Evolutionary conservation across 2,888 invertebrate genomes (phyloP), one percentile per base, ranked within the genome.

Genomic region (Protonemura montana): DNA sequence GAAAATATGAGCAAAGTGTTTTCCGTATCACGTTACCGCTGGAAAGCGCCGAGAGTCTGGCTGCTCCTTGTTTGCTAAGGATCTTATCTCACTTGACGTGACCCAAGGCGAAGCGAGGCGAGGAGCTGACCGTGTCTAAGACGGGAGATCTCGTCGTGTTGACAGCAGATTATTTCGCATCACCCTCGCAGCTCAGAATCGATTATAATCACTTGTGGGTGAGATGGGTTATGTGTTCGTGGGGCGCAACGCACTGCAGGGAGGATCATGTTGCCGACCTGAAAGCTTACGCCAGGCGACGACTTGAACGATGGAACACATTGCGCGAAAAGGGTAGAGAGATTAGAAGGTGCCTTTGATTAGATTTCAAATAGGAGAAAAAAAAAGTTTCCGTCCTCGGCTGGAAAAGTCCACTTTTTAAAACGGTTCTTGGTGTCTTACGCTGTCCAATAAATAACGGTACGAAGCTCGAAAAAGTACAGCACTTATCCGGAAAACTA

Each of bases 131-230:
- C 78, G 78, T 5, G 5, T 78, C 78, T 25, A 25, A 78, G 78
- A 25, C 78, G n/a, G 26, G 28, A 78, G 27, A 28, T 78, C 78
- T 78, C 78, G 26, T 16, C 5, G 77, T 84, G 86, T 83, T 86
- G 86, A 86, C 86, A 86, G 35, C 83, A 78, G 86, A 86, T 86
- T 86, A 86, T 86, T 82, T 35, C 25, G 59, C 29, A 59, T 29
- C 78, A 42, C 84, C 84, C 86, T 84, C 41, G 42, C 77, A 41
- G 42, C 77, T 84, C 28, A 76, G 78, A 28, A 86, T 86, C 86
- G 86, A 86, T 86, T 86, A 86, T 86, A 83, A 83, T 86, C 86
- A 77, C 78, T 78, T 27, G 78, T 27, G 78, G 78, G 78, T 78
- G 78, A 28, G 26, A 78, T 27, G 28, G 78, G 78, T 78, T 26